Conservation (phyloP, 2,888 invertebrate genomes). For the Eupeodes luniger region DNA sequence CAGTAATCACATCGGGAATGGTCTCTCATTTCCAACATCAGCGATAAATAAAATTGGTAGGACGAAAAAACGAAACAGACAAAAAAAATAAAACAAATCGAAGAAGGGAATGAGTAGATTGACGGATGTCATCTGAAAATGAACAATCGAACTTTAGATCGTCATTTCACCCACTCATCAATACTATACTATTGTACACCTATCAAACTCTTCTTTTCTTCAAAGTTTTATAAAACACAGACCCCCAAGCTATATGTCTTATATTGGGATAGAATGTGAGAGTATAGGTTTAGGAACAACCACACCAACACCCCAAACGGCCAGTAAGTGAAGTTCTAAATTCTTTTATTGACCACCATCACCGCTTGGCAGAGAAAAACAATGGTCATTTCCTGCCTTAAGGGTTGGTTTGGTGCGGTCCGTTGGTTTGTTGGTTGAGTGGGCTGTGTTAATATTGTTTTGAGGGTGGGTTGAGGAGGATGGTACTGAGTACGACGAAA, state of each 20-base stretch:
- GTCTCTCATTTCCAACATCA: conserved; percentile 69
- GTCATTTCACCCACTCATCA: conserved; percentile 5
- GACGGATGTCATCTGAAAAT: conserved; percentile 73
- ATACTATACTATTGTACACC: background rate
- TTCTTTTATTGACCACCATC: conserved; percentile 72
- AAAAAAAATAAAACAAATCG: conserved; percentile 19
- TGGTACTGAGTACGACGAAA: conserved; percentile 15
- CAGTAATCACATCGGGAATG: conserved; percentile 75
- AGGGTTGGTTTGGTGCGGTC: background rate
- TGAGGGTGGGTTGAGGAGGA: background rate
- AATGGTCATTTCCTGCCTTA: conserved; percentile 36
- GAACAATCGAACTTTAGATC: conserved; percentile 74
- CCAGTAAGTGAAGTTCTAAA: conserved; percentile 73
- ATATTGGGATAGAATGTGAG: too few species aligned
- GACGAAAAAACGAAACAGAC: conserved; percentile 6
- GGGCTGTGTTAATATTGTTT: conserved; percentile 1
- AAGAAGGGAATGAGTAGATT: conserved; percentile 53
- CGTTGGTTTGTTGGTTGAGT: conserved; percentile 9
- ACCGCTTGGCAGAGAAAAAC: conserved; percentile 41
- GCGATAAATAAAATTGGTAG: conserved; percentile 72
- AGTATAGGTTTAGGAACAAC: background rate
- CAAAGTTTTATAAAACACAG: background rate
- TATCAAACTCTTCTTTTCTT: conserved; percentile 4
- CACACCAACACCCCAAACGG: conserved; percentile 3
- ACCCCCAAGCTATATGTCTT: background rate